Percentiles rank a stretch among this genome's conserved stretches.
Conservation (phyloP, 2,888 invertebrate genomes). For the Acanthopleura granulata region DNA sequence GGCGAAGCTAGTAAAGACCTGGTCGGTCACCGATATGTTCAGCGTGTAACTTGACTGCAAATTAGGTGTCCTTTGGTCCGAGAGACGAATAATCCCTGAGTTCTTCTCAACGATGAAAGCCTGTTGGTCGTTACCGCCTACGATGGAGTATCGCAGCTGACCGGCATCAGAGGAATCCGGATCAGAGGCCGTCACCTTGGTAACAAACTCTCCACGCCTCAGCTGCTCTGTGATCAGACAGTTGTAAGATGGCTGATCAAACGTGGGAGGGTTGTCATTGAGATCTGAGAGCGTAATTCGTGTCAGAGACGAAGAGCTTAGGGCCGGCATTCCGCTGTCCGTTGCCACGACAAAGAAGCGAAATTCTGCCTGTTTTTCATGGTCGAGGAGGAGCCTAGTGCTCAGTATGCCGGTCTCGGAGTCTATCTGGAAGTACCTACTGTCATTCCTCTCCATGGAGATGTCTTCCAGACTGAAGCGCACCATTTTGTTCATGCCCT, state of each 20-base stretch:
- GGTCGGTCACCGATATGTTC: conserved; percentile 95
- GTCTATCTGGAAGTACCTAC: conserved; percentile 83
- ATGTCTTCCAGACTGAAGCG: conserved; percentile 77
- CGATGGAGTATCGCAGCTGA: conserved; percentile 84
- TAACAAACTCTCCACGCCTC: conserved; percentile 87
- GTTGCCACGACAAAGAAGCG: conserved; percentile 85
- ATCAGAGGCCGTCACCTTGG: conserved; percentile 89
- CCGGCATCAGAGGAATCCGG: conserved; percentile 84
- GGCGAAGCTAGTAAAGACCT: conserved; percentile 91
- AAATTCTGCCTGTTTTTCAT: conserved; percentile 74
- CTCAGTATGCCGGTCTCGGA: conserved; percentile 82
- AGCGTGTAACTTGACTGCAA: conserved; percentile 78
- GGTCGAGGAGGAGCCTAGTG: conserved; percentile 71
- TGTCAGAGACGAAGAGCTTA: conserved; percentile 85
- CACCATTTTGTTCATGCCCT: conserved; percentile 72
- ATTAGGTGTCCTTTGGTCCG: conserved; percentile 82
- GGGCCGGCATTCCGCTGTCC: conserved; percentile 86
- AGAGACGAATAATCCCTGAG: conserved; percentile 77
- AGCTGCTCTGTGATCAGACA: conserved; percentile 86
- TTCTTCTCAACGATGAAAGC: conserved; percentile 63
- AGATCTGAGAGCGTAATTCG: conserved; percentile 88
- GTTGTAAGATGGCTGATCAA: conserved; percentile 74
- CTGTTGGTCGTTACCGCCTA: conserved; percentile 80
- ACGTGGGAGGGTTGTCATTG: conserved; percentile 87
- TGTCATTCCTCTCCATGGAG: conserved; percentile 66